Base-by-base conservation (phyloP, 1,140 invertebrate genomes). In the Anastrepha ludens region DNA sequence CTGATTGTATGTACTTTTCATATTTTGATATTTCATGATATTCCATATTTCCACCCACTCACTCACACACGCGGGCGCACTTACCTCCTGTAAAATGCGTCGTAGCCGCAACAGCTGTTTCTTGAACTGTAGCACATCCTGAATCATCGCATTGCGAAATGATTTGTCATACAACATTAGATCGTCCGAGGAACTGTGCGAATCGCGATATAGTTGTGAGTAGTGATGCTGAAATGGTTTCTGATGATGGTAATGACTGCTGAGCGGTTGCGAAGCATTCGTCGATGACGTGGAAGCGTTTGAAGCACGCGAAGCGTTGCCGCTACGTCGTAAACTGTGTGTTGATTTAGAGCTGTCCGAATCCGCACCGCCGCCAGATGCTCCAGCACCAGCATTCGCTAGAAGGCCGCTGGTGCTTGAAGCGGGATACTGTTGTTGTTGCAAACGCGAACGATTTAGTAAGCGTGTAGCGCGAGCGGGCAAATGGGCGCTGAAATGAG, bases 61-160 rank as follows among this genome's bases (percentile, higher is more conserved):
- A n/a, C n/a, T n/a, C n/a, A n/a, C n/a, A n/a, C n/a, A 55, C 50
- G 50, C 9, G 9, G 50, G 9, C 50, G 3, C 15, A 88, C 91
- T 78, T 91, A 95, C 95, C 94, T 96, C 95, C 94, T 96, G 95
- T 89, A 96, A 94, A 67, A 96, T 94, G 88, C 95, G 94, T 88
- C 95, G 95, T 11, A 96, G 93, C 90, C 95, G 94, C 86, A 96
- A 91, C 81, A 96, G 94, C 94, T 96, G 95, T 87, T 95, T 96
- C 93, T 96, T 96, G 59, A 96, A 95, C 85, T 94, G 94, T 90
- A 95, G 94, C 87, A 96, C 94, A 92, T 96, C 96, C 93, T 96
- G 96, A 90, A 94, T 95, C 94, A 96, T 95, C 86, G 92, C 91
- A 91, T 93, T 93, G 89, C 91, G 89, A 87, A 93, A 91, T 86